Base-by-base conservation (phyloP, 1,140 invertebrate genomes). In the Muscidifurax raptorellus region DNA sequence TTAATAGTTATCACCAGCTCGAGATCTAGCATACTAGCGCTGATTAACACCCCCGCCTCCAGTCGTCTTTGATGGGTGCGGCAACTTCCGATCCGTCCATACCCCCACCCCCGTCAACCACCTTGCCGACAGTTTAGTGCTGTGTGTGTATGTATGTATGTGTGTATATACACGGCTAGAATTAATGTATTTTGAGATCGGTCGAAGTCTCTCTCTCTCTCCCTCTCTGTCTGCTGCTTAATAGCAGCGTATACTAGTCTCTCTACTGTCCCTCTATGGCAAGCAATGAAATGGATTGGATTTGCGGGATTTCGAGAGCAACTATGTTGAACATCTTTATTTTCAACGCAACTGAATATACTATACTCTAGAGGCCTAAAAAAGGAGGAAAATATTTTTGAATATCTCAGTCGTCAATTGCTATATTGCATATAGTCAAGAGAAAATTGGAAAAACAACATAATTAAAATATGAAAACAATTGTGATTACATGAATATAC, bases 251-350 rank as follows among this genome's bases (percentile, higher is more conserved):
- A 40, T 59, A n/a, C 22, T 59, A 59, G 47, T 59, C 52, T 13
- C 64, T 69, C 25, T 30, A n/a, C 10, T 13, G 2, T 27, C 25
- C 10, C 10, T 28, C 13, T 9, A 69, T 27, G 27, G 25, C 28
- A 13, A 15, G 64, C 7, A 15, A n/a, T n/a, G n/a, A n/a, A 75
- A 47, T 76, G 82, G 74, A 86, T 87, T 85, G 74, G 83, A 79
- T 86, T 86, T 80, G 71, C 59, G 22, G 69, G 52, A 72, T 75
- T 79, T 66, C 59, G 59, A 83, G 69, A 80, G 83, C 52, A 27
- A 22, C 28, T 69, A 69, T 69, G n/a, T n/a, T n/a, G n/a, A 59
- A 59, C 18, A 59, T 22, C n/a, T 59, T 59, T 59, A 59, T 59
- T 59, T n/a, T n/a, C 52, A 22, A n/a, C 22, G 52, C 52, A 59